Evolutionary conservation across 1,140 invertebrate genomes (phyloP).

Genomic region (Diorhabda sublineata): DNA sequence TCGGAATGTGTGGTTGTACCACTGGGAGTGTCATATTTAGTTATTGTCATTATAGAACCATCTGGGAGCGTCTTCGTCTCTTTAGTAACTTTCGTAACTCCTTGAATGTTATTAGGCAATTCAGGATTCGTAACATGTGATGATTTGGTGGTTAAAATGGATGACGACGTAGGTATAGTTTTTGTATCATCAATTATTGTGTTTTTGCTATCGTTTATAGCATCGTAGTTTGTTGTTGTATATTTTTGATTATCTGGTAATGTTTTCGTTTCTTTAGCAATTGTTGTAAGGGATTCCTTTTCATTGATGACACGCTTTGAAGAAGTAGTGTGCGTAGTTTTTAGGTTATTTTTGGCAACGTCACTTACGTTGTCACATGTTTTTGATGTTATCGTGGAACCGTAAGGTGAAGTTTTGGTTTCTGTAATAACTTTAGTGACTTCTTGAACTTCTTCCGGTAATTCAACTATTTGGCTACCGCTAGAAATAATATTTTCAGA

Average conservation of each 20-base stretch:
- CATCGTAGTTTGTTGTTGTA: neutral
- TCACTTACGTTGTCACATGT: conserved; percentile 55
- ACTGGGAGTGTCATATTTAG: conserved; percentile 56
- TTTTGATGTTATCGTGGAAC: conserved; percentile 61
- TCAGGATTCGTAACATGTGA: neutral
- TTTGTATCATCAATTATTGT: neutral
- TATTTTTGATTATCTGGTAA: neutral
- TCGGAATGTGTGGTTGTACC: conserved; percentile 12
- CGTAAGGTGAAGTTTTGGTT: conserved; percentile 59
- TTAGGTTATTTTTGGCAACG: neutral
- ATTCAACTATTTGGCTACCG: neutral
- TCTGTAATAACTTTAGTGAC: conserved; percentile 59
- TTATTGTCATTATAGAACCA: conserved; percentile 60
- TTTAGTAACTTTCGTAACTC: conserved; percentile 56
- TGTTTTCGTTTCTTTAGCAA: conserved; percentile 5
- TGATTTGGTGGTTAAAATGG: neutral
- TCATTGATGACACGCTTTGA: conserved; percentile 3
- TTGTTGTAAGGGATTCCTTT: neutral
- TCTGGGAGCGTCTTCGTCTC: conserved; percentile 60
- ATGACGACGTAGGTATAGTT: neutral
- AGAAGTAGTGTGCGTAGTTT: neutral
- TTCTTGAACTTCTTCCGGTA: conserved; percentile 34
- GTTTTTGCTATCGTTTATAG: neutral
- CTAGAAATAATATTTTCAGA: neutral
- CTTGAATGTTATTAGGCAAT: conserved; percentile 33